Base-by-base conservation (phyloP, 2,888 invertebrate genomes). In the Endomychus coccineus region DNA sequence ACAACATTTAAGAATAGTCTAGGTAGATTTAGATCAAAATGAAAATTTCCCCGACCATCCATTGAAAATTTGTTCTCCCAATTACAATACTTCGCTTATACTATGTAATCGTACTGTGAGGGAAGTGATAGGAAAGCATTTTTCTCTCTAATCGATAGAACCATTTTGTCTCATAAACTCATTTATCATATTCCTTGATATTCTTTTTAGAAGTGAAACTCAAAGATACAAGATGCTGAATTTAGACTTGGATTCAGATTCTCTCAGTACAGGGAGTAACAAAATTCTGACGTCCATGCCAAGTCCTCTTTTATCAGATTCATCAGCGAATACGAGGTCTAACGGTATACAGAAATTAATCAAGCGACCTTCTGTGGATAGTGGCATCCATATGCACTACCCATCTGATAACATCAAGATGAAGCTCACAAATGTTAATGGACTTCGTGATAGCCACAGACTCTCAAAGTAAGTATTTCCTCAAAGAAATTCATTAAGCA, bases 311-410 rank as follows among this genome's bases (percentile, higher is more conserved):
- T 45, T 63, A 5, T 61, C 62, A 3, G 65, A 63, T 41, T 53
- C 57, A 16, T 59, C 57, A 12, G 51, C 61, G 3, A 55, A 56
- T 28, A 59, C 55, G 14, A 55, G 59, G 39, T 55, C 58, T 27
- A 53, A 51, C 31, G 56, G 53, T 29, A 52, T 53, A 19, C 60
- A 61, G 34, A 59, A 62, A 48, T 69, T 83, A 27, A 76, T 80
- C 16, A 84, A 85, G 56, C 68, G 83, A 33, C 80, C 84, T 0
- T 85, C 84, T 0, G 78, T 84, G 23, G 84, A 85, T 54, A 84
- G 83, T 52, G 85, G 85, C 7, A 85, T 85, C 46, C 80, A 84
- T 49, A 77, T 85, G 75, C 58, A n/a, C n/a, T n/a, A n/a, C n/a
- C n/a, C n/a, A n/a, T n/a, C n/a, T n/a, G n/a, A n/a, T n/a, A n/a